Base-by-base conservation (phyloP, 2,797 vertebrate species). In the Allobates femoralis region DNA sequence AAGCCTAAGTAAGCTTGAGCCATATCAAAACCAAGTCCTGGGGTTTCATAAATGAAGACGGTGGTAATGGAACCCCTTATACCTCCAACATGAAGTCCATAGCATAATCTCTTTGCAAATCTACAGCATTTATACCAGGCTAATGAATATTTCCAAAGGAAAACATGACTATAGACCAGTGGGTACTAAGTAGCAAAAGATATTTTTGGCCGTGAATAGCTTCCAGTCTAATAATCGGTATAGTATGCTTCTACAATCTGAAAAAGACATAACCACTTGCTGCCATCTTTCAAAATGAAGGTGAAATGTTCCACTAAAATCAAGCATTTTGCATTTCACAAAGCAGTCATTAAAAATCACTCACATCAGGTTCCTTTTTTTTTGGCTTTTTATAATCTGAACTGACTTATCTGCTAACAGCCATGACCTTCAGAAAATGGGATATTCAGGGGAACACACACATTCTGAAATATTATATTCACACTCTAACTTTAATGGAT, bases 111-210 rank as follows among this genome's bases (percentile, higher is more conserved):
- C 73, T 76, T 69, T 66, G 53, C 79, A 86, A 86, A 86, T 86
- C 79, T 81, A 67, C 46, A 34, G 51, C 86, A 85, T 85, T 88
- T 76, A 88, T 46, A 81, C 66, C 30, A 41, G 66, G 67, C 86
- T 88, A 88, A 88, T 88, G 86, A 88, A 84, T 88, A 84, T 88
- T 80, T 85, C 62, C 26, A 85, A 76, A 85, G 67, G 75, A 80
- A 85, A 81, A 85, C 82, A 66, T 37, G 77, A 85, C 86, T 84
- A 87, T 75, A 87, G 83, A 85, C 41, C 86, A 88, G 86, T 87
- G 67, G 86, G 86, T 80, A 66, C 76, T 87, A 84, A 87, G 58
- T 84, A 80, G 53, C 71, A 71, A 80, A 75, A 83, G 82, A 87
- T 87, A 84, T 87, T 87, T 87, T 81, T 77, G 86, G 74, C 75